Conservation (phyloP, 2,113 vertebrate species). For the Bos indicus region DNA sequence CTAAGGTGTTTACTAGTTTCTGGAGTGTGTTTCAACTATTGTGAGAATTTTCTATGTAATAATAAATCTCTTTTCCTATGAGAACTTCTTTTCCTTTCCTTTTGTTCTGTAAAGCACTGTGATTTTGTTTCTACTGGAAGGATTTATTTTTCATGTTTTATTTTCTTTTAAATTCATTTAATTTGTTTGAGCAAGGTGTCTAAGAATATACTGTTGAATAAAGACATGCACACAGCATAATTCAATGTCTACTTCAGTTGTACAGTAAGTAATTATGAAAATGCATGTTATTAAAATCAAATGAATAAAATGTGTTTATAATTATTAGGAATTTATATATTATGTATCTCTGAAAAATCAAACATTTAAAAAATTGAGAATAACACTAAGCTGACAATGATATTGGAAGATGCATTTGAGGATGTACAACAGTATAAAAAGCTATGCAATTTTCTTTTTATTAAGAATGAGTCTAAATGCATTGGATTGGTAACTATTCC, state of each 20-base stretch:
- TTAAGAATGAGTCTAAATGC: conserved; percentile 60
- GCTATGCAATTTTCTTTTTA: conserved; percentile 79
- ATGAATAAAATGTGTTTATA: conserved; percentile 84
- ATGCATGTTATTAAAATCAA: conserved; percentile 84
- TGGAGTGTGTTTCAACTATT: conserved; percentile 84
- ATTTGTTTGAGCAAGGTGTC: conserved; percentile 80
- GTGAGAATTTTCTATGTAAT: conserved; percentile 81
- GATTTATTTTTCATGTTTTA: conserved; percentile 42
- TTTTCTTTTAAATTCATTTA: conserved; percentile 69
- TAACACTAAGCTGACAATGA: conserved; percentile 66
- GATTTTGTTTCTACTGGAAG: conserved; percentile 73
- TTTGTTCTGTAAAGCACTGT: conserved; percentile 79
- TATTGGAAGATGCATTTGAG: conserved; percentile 70
- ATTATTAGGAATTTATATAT: conserved; percentile 80
- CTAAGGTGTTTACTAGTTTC: conserved; percentile 84
- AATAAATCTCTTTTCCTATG: conserved; percentile 79
- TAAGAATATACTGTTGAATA: conserved; percentile 76
- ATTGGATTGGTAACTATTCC: conserved; percentile 60
- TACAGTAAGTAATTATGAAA: conserved; percentile 82
- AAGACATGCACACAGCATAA: conserved; percentile 79
- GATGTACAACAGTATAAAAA: conserved; percentile 78
- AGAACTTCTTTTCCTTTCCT: conserved; percentile 72
- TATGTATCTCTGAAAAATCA: conserved; percentile 77
- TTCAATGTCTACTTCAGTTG: conserved; percentile 83
- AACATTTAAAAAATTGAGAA: conserved; percentile 68